These are phyloP conservation scores for Seriola dumerili DNA, from an alignment of 2,113 vertebrate genomes.

Conservation along the genomic window DNA sequence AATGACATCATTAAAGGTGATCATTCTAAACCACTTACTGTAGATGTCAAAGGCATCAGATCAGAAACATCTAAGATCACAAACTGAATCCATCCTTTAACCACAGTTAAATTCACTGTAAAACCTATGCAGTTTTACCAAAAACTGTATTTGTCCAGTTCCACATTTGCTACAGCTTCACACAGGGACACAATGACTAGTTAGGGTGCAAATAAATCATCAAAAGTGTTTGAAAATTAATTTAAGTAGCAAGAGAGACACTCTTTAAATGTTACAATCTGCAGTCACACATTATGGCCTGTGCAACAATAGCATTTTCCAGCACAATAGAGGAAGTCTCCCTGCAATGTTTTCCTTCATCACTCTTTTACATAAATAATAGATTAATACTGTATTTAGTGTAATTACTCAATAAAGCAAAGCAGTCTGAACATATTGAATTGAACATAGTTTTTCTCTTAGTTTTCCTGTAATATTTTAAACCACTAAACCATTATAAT, in stretches of 20 bases:
- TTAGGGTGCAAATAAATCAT: constrained; percentile 1
- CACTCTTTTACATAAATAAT: not conserved
- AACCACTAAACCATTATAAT: not conserved
- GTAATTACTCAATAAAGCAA: not conserved
- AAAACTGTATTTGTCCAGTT: not conserved
- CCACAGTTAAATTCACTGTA: no score
- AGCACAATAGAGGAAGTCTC: not conserved
- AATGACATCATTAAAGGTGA: not conserved
- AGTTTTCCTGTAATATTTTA: not conserved
- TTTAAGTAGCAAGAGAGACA: not conserved
- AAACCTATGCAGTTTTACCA: no score
- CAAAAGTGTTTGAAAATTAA: constrained; percentile 3
- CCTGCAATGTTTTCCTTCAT: not conserved
- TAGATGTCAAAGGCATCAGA: not conserved
- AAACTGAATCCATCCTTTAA: no score
- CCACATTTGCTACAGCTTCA: not conserved
- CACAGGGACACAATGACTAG: not conserved
- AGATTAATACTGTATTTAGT: not conserved
- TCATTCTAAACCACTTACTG: not conserved
- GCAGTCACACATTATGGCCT: not conserved
- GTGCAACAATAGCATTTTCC: not conserved
- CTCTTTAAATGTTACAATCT: not conserved
- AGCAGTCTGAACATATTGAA: not conserved
- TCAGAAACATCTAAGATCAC: not conserved
- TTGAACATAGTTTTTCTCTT: not conserved